Percentiles rank a stretch among this genome's conserved stretches.
Conservation (phyloP, 2,797 vertebrate genomes). For the Antennarius maculatus region DNA sequence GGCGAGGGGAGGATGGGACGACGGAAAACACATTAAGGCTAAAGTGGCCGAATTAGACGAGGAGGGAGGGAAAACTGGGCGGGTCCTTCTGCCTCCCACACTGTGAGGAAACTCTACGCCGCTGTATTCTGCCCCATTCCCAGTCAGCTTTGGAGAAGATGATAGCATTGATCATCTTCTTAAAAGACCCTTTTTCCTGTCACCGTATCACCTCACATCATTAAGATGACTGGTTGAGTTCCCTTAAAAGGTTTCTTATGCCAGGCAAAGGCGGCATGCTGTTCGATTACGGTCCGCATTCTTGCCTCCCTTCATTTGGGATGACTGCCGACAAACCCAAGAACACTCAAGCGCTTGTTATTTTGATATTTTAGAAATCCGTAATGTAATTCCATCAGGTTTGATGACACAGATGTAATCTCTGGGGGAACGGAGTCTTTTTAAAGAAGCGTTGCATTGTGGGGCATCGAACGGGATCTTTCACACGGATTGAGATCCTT, state of each 20-base stretch:
- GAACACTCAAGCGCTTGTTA: neutral
- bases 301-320: conserved; percentile 23
- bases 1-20: conserved; percentile 16
- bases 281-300: conserved; percentile 38
- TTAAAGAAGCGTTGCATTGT: conserved; percentile 8
- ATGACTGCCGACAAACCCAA: conserved; percentile 46
- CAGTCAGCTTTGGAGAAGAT: conserved; percentile 66
- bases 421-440: conserved; percentile 19
- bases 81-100: conserved; percentile 49
- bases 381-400: conserved; percentile 37
- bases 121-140: conserved; percentile 40
- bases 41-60: conserved; percentile 45
- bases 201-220: conserved; percentile 60
- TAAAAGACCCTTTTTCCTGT: conserved; percentile 71
- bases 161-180: conserved; percentile 80
- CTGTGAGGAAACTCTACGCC: conserved; percentile 72
- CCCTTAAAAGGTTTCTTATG: conserved; percentile 73
- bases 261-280: conserved; percentile 30
- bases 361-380: neutral
- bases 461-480: conserved; percentile 7
- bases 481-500: conserved; percentile 36
- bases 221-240: conserved; percentile 64
- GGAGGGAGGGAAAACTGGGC: conserved; percentile 20
- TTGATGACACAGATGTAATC: conserved; percentile 21
- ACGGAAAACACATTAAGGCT: conserved; percentile 47